Evolutionary conservation across 2,797 vertebrate species (phyloP).

Genomic region (Pyrocephalus nanus): DNA sequence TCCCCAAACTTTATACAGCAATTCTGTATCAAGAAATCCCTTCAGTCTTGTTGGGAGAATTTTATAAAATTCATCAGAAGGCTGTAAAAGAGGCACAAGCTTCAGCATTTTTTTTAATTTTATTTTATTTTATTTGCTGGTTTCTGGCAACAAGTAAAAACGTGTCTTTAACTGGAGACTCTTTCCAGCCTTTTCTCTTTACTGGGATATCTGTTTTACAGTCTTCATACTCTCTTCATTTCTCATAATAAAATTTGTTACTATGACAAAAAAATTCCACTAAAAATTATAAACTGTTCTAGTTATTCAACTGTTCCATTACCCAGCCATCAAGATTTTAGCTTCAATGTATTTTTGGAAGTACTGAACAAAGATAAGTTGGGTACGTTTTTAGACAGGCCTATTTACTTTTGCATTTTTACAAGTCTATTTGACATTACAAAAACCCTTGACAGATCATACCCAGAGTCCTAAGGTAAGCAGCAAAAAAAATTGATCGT

Average conservation of each 20-base stretch:
- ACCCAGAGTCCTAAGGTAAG: slow-evolving; percentile 12
- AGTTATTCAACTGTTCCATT: slow-evolving; percentile 20
- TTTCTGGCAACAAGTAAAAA: not conserved
- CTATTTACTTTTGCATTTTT: not conserved
- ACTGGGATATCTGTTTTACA: not conserved
- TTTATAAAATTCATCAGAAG: not conserved
- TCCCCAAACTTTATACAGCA: not conserved
- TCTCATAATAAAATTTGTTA: slow-evolving; percentile 22
- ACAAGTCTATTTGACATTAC: not conserved
- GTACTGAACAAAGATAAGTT: not conserved
- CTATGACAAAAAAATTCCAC: not conserved
- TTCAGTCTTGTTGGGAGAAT: not conserved
- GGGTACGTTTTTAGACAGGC: slow-evolving; percentile 25
- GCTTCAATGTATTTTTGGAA: slow-evolving; percentile 26
- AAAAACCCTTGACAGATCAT: not conserved
- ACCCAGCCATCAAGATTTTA: slow-evolving; percentile 13
- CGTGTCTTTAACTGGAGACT: not conserved
- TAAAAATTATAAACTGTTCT: not conserved
- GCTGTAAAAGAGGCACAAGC: not conserved
- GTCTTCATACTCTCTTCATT: not conserved
- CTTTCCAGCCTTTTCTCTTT: not conserved
- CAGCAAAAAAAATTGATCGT: not conserved
- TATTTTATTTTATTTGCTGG: not conserved
- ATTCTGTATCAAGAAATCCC: not conserved
- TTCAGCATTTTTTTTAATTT: not conserved